Evolutionary conservation across 2,888 invertebrate species (phyloP), one percentile per base, ranked within the genome.

Genomic region (Scaptomyza tumidula): DNA sequence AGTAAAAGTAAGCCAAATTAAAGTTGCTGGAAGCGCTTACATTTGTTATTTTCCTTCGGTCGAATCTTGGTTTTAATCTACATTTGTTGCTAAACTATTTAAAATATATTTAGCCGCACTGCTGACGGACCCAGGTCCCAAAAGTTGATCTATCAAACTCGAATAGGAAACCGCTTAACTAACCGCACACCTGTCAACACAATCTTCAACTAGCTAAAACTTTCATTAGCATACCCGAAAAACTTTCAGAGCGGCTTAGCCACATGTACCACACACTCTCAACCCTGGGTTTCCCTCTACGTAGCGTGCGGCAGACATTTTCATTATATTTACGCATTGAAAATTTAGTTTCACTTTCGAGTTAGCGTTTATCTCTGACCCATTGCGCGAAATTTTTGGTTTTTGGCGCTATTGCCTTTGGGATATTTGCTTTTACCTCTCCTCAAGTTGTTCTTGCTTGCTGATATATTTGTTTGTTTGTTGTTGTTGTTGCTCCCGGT

Each of bases 261-360:
- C 49, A 35, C 54, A 55, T 31, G 16, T 41, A 41, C 10, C 33
- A n/a, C 10, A 19, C 10, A 31, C 14, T 14, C 31, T 7, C 14
- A 19, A 5, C 39, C 13, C n/a, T 11, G 31, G 0, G 41, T 11
- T 6, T 11, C 19, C 2, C 3, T 6, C n/a, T 46, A 6, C 0
- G 7, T 33, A 4, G 19, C 27, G 13, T 29, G 48, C 44, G 27
- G 31, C 50, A 58, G 52, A 61, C 61, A 73, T 78, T 78, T 74
- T 78, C 75, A 75, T 79, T 75, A 75, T 69, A 55, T 75, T 63
- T 44, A 57, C 57, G 64, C 60, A 61, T 58, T 50, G 56, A 57
- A 75, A 68, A 68, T 62, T 50, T 43, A 68, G 61, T 57, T 75
- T 74, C 49, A 53, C 59, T 57, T 54, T 50, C 19, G 31, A 54